Conservation (phyloP, 92 coral and sea anemone genomes). For the Muricea muricata region DNA sequence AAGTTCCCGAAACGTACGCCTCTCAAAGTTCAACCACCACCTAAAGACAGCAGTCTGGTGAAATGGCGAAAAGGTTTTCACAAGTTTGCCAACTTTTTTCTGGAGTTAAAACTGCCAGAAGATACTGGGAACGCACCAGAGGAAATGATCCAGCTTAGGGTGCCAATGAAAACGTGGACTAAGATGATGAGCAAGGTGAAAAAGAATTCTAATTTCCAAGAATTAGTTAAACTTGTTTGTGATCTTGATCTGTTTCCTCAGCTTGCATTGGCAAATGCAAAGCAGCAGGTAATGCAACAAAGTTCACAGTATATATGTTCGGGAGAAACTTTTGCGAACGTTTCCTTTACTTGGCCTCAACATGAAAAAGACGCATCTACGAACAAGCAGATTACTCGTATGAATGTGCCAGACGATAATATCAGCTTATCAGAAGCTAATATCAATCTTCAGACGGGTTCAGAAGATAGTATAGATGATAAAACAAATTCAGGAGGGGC, state of each 20-base stretch:
- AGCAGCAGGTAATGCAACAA: slow-evolving; percentile 70
- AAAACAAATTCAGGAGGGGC: neutral
- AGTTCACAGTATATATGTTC: slow-evolving; percentile 71
- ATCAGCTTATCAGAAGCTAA: neutral
- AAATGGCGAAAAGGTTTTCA: slow-evolving; percentile 78
- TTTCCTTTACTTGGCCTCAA: slow-evolving; percentile 50
- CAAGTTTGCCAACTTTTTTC: slow-evolving; percentile 56
- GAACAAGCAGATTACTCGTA: neutral
- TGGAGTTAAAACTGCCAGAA: slow-evolving; percentile 17
- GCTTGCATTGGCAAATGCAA: slow-evolving; percentile 68
- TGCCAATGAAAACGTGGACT: slow-evolving; percentile 65
- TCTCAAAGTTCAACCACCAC: slow-evolving; percentile 74
- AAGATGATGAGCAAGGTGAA: slow-evolving; percentile 16
- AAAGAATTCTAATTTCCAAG: slow-evolving; percentile 28
- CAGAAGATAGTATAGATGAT: neutral
- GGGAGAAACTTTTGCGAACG: slow-evolving; percentile 47
- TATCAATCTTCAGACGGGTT: neutral
- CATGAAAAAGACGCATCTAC: slow-evolving; percentile 20
- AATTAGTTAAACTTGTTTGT: slow-evolving; percentile 65
- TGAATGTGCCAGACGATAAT: neutral
- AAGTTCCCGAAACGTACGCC: slow-evolving; percentile 65
- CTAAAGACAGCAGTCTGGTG: slow-evolving; percentile 73
- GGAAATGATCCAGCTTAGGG: slow-evolving; percentile 13
- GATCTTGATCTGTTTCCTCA: slow-evolving; percentile 78
- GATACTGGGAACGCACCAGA: slow-evolving; percentile 9